Conservation (phyloP, 2,113 vertebrate species). For the Neopipo cinnamomea region DNA sequence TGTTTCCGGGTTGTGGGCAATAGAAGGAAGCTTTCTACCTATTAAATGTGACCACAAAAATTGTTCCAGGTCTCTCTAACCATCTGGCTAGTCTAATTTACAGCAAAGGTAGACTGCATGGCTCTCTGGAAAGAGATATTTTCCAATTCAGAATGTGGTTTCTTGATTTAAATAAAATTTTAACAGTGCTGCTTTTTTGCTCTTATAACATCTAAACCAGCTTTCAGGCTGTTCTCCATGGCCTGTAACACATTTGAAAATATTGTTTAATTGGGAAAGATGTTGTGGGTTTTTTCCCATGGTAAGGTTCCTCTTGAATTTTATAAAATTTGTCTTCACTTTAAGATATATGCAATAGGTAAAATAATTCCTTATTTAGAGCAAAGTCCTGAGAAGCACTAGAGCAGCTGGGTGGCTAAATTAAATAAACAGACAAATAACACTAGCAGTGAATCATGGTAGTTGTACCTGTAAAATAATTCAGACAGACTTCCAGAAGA, state of each 20-base stretch:
- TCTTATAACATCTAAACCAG: not conserved
- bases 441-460: not conserved
- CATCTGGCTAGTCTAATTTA: not conserved
- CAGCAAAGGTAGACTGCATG: not conserved
- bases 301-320: not conserved
- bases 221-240: not conserved
- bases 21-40: not conserved
- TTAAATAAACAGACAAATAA: not conserved
- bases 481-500: not conserved
- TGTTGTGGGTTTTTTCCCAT: not conserved
- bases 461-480: not conserved
- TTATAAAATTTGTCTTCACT: not conserved
- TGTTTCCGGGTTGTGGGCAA: fast-evolving
- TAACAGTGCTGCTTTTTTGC: not conserved
- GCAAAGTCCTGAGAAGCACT: not conserved
- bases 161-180: not conserved
- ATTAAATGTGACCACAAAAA: not conserved
- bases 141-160: not conserved
- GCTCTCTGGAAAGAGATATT: not conserved
- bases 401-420: not conserved
- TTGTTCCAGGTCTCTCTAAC: not conserved
- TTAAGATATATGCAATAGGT: not conserved
- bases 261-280: not conserved
- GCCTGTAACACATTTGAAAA: not conserved
- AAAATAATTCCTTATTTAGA: not conserved